Conservation (phyloP, 2,888 invertebrate genomes). For the Temnothorax unifasciatus region DNA sequence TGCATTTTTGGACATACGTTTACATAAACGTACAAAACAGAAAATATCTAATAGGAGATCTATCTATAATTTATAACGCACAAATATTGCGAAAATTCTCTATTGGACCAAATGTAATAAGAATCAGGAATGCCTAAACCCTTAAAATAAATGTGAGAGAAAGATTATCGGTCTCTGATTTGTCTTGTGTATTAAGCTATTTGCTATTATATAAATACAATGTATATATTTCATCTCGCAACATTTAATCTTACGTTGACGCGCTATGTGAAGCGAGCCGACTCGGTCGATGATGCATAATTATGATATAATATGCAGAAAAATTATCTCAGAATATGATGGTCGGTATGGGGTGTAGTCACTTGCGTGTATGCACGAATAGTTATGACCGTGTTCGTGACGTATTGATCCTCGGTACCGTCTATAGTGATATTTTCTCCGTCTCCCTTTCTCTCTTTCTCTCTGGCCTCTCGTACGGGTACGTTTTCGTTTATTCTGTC, state of each 20-base stretch:
- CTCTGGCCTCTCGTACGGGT: constrained; percentile 51
- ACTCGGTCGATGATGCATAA: not conserved
- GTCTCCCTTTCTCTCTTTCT: constrained; percentile 53
- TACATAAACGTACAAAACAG: not conserved
- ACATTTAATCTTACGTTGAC: not conserved
- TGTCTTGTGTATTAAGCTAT: not conserved
- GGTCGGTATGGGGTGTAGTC: not conserved
- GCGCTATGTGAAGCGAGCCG: not conserved
- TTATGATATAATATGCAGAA: constrained; percentile 8
- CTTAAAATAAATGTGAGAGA: not conserved
- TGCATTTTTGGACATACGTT: too few relatives aligned
- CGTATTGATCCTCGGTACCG: constrained; percentile 76
- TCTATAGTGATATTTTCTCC: constrained; percentile 72
- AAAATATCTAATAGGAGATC: not conserved
- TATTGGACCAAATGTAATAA: not conserved
- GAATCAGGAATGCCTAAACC: not conserved
- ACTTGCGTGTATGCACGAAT: constrained; percentile 28
- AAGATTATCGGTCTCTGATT: not conserved
- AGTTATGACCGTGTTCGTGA: constrained; percentile 66
- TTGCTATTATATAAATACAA: not conserved
- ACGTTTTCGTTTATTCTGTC: constrained; percentile 62
- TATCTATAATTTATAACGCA: not conserved
- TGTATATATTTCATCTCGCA: not conserved
- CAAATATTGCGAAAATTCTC: not conserved
- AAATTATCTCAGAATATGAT: constrained; percentile 16